These are phyloP conservation scores for Characodon lateralis DNA, from an alignment of 2,797 vertebrate genomes.

Conservation along the genomic window DNA sequence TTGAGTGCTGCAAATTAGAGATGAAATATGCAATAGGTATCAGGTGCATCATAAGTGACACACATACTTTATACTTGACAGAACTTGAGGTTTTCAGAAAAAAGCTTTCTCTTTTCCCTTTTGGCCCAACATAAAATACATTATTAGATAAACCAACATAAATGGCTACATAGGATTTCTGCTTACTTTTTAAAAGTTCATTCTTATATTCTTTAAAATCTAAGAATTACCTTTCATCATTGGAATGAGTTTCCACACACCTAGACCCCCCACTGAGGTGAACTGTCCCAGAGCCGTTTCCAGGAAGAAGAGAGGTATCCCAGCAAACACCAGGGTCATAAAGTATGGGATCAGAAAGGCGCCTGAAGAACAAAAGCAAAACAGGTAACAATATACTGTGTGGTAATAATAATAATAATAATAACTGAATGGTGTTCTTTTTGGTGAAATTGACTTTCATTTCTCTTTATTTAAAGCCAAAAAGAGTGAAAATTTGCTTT, in stretches of 20 bases:
- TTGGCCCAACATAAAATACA: not conserved
- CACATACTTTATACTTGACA: no score
- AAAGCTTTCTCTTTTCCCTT: no score
- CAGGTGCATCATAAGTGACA: no score
- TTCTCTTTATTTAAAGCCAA: not conserved
- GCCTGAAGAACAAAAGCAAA: slow-evolving; percentile 70
- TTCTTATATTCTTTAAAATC: not conserved
- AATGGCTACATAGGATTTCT: not conserved
- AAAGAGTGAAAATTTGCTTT: not conserved
- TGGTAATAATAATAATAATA: not conserved
- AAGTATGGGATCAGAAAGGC: slow-evolving; percentile 94
- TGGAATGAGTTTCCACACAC: slow-evolving; percentile 91
- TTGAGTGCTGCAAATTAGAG: no score
- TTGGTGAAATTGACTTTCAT: not conserved
- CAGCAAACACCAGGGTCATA: slow-evolving; percentile 90
- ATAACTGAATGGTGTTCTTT: not conserved
- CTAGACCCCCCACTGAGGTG: slow-evolving; percentile 88
- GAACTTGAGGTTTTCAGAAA: no score
- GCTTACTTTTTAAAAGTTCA: not conserved
- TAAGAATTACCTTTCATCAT: slow-evolving; percentile 91
- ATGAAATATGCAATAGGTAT: no score
- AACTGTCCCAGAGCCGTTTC: slow-evolving; percentile 91
- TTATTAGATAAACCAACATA: not conserved
- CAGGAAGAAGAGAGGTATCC: slow-evolving; percentile 91
- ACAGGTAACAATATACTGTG: not conserved